Evolutionary conservation across 1,140 invertebrate genomes (phyloP), one percentile per base, ranked within the genome.

Genomic region (Heterodera carotae): DNA sequence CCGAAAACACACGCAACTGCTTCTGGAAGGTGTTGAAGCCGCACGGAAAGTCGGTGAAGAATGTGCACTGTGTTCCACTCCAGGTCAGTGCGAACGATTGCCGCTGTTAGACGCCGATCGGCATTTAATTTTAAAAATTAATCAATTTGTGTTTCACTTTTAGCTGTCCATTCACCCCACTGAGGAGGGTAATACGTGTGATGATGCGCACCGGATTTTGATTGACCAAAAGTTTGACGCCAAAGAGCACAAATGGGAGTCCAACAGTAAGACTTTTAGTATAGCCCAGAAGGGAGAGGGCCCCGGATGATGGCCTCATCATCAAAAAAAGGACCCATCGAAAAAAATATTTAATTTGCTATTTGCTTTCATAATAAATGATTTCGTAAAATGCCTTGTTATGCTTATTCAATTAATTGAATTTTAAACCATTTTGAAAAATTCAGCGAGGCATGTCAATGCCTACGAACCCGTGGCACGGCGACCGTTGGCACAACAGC

Each of bases 1-100:
- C 29, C 6, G 69, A 71, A 25, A 33, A 71, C 5, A 15, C 5
- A 33, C 18, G n/a, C 0, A 56, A 22, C 22, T 59, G 69, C 8
- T 71, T 53, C 34, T 71, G 69, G 69, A 71, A 71, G 2, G 59
- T 71, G 15, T 33, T 71, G 22, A 71, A 71, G 2, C 31, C 48
- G 8, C 69, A 71, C 25, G 69, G 69, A 5, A 59, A 71, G 8
- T 71, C 48, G 29, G 59, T 56, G 29, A 71, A 43, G 25, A 71
- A 18, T 48, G 39, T 71, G 48, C 48, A 71, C 7, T 22, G 22
- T 31, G 69, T 71, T 53, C 48, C 69, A 31, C 36, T 71, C 22
- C 39, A 69, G 29, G 68, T 69, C 12, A 31, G 2, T n/a, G n/a
- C n/a, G n/a, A 5, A 31, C 59, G 33, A 22, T 36, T 71, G 4